A percentile compares a stretch with the other conserved stretches of the same genome.
Conservation (phyloP, 92 coral and sea anemone genomes). For the Pocillopora meandrina region DNA sequence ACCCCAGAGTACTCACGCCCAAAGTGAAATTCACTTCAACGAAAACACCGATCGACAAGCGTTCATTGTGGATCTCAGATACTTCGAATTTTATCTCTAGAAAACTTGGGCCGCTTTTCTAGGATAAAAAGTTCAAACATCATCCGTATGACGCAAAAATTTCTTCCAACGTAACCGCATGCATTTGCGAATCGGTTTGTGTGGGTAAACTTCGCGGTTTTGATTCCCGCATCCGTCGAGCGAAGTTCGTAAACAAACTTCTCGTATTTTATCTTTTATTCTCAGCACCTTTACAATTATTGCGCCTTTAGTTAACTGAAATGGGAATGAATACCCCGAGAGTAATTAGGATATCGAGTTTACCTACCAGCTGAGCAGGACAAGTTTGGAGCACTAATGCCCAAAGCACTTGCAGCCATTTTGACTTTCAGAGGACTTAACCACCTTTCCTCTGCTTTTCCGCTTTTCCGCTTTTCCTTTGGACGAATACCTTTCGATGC, state of each 20-base stretch:
- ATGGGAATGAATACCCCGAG: background rate
- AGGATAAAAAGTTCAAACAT: background rate
- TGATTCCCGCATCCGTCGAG: background rate
- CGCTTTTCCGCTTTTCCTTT: background rate
- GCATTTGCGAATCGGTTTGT: background rate
- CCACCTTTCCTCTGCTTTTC: background rate
- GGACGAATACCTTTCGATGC: background rate
- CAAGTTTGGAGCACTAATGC: background rate
- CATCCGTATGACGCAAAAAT: background rate
- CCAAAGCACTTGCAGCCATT: slow-evolving; percentile 3
- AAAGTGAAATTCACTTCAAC: no score
- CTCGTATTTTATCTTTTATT: background rate
- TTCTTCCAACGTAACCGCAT: background rate
- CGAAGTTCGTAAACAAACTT: background rate
- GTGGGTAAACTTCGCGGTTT: slow-evolving; percentile 6
- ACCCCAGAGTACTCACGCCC: no score
- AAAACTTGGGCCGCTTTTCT: no score
- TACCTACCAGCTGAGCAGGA: slow-evolving; percentile 7
- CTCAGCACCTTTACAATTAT: background rate
- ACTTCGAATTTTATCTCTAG: no score
- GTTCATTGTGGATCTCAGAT: no score
- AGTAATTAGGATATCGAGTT: background rate
- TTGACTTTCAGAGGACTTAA: background rate
- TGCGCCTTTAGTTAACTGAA: background rate
- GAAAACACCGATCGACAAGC: no score